A percentile compares a stretch with the other conserved stretches of the same genome.
Evolutionary conservation across 2,888 invertebrate genomes (phyloP).

Genomic region (Ferrisia virgata): DNA sequence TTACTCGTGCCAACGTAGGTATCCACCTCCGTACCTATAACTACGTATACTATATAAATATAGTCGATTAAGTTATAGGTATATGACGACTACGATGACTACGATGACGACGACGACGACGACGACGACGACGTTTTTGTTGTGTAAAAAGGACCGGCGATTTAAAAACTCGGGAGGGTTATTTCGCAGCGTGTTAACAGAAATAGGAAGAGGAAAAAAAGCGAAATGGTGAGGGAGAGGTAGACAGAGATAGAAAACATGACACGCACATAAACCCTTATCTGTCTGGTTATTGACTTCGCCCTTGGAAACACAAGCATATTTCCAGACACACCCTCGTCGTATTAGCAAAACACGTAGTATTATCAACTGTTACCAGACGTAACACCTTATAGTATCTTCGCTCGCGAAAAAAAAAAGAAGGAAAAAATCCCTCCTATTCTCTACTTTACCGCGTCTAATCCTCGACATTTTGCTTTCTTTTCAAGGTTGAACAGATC

Average conservation of each 20-base stretch:
- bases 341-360: slow-evolving; percentile 38
- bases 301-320: slow-evolving; percentile 41
- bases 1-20: background rate
- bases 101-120: too few species aligned
- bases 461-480: slow-evolving; percentile 41
- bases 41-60: too few species aligned
- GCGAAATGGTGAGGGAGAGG: background rate
- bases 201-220: slow-evolving; percentile 27
- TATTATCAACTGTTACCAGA: slow-evolving; percentile 42
- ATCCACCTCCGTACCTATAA: background rate
- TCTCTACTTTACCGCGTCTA: background rate
- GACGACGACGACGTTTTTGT: slow-evolving; percentile 7
- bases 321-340: slow-evolving; percentile 44
- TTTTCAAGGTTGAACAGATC: slow-evolving; percentile 39
- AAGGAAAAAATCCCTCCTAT: background rate
- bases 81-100: too few species aligned
- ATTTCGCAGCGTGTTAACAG: slow-evolving; percentile 4
- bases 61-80: background rate
- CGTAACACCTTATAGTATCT: slow-evolving; percentile 38
- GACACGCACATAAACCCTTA: slow-evolving; percentile 43
- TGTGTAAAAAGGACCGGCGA: slow-evolving; percentile 33
- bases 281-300: slow-evolving; percentile 44
- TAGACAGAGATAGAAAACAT: background rate
- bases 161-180: slow-evolving; percentile 23
- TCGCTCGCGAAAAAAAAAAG: slow-evolving; percentile 35